A percentile compares a stretch with the other conserved stretches of the same genome.
phyloP scores from a whole-genome alignment of 64 coral and sea anemone genomes.

The Montipora capricornis region DNA sequence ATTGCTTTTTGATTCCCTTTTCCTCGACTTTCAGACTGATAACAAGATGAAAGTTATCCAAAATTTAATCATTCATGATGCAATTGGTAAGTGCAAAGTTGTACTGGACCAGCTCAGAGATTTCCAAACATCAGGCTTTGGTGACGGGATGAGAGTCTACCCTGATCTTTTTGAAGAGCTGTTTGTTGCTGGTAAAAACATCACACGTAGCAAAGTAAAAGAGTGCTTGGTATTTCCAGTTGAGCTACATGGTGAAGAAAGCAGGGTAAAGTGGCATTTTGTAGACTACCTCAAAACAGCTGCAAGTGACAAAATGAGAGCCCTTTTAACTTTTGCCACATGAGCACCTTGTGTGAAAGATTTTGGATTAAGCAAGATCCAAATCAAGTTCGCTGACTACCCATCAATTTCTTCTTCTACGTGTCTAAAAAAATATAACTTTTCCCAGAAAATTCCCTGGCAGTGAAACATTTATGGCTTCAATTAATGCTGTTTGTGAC shows the following conservation, averaged over 20 bases:
- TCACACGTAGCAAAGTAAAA: slow-evolving; percentile 17
- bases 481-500: slow-evolving; percentile 47
- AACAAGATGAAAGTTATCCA: not conserved
- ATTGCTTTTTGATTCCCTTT: not conserved
- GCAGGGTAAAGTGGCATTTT: not conserved
- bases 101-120: slow-evolving; percentile 9
- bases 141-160: not conserved
- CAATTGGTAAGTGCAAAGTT: not conserved
- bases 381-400: slow-evolving; percentile 34
- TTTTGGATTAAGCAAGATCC: slow-evolving; percentile 62
- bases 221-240: slow-evolving; percentile 10
- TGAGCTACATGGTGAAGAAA: slow-evolving; percentile 7
- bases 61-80: slow-evolving; percentile 19
- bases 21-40: not conserved
- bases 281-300: not conserved
- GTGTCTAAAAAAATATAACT: slow-evolving; percentile 43
- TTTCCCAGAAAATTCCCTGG: slow-evolving; percentile 66
- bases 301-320: not conserved
- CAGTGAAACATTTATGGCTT: slow-evolving; percentile 47
- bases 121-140: not conserved
- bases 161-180: not conserved
- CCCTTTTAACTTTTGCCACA: slow-evolving; percentile 58
- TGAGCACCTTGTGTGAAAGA: slow-evolving; percentile 64
- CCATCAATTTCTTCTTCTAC: slow-evolving; percentile 66
- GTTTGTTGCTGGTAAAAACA: not conserved